A percentile compares a stretch with the other conserved stretches of the same genome.
These are phyloP conservation scores for Maccullochella peelii DNA, from an alignment of 2,113 vertebrate genomes.

Conservation along the genomic window DNA sequence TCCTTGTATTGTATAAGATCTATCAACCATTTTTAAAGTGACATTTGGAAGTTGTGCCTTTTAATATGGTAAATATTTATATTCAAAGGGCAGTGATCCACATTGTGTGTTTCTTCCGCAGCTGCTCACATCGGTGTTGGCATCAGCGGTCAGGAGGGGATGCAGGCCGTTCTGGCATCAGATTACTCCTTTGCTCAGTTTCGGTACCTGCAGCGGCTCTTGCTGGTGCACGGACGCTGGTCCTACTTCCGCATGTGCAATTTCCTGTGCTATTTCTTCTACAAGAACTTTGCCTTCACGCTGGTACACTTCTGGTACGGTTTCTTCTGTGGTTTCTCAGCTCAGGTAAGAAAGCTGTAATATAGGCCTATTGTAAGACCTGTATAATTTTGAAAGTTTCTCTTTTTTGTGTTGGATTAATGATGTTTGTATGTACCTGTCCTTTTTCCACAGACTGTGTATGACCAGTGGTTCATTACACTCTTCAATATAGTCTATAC, in stretches of 20 bases:
- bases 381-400: not conserved
- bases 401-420: not conserved
- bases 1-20: not conserved
- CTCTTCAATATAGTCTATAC: slow-evolving; percentile 90
- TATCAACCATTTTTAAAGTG: not conserved
- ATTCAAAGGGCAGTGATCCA: not conserved
- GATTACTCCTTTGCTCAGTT: slow-evolving; percentile 89
- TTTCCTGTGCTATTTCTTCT: slow-evolving; percentile 90
- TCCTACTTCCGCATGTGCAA: slow-evolving; percentile 89
- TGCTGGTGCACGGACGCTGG: slow-evolving; percentile 87
- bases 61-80: not conserved
- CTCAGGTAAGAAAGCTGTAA: slow-evolving; percentile 78
- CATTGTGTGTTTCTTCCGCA: slow-evolving; percentile 57
- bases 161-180: slow-evolving; percentile 86
- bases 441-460: slow-evolving; percentile 86
- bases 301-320: slow-evolving; percentile 90
- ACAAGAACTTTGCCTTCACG: slow-evolving; percentile 89
- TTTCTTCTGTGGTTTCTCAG: slow-evolving; percentile 90
- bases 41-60: not conserved
- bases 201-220: slow-evolving; percentile 85
- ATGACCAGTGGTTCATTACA: slow-evolving; percentile 91
- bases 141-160: slow-evolving; percentile 87
- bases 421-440: not conserved
- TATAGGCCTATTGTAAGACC: not conserved
- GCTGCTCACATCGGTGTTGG: slow-evolving; percentile 87